Base-by-base conservation (phyloP, 2,797 vertebrate species). In the Triplophysa yarkandensis region DNA sequence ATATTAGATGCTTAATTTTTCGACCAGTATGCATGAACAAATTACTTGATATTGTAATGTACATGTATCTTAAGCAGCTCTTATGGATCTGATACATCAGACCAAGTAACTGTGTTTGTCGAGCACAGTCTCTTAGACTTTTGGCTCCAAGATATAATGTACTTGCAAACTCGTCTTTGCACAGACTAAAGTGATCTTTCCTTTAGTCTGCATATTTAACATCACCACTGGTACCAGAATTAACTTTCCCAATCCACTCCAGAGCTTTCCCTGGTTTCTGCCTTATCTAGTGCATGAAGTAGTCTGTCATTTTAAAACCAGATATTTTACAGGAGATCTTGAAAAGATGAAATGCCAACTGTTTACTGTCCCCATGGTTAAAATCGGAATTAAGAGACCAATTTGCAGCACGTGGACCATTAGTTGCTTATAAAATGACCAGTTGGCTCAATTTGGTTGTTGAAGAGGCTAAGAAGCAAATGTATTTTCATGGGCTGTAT, bases 261-360 rank as follows among this genome's bases (percentile, higher is more conserved):
- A 81, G 68, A 14, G 34, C 27, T 75, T 75, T 67, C 6, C 74
- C 74, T 28, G 44, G 44, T n/a, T 74, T 60, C 60, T 84, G 78
- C 5, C 68, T 67, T 0, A 83, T 74, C 84, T 84, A 84, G 74
- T 4, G 2, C 55, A 83, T 81, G 0, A 0, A 0, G 4, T 21
- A 36, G 10, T 1, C 0, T 4, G 0, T 46, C 61, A 87, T 84
- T 39, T 28, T 32, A 73, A 83, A 85, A 2, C 83, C 83, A 79
- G 82, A 81, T 67, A 28, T 81, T 21, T 44, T 55, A 34, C 84
- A 87, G 60, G 79, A 85, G 5, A 87, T 68, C 70, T 70, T 87
- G n/a, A n/a, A n/a, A n/a, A n/a, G n/a, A n/a, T n/a, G n/a, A n/a
- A n/a, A n/a, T n/a, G n/a, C n/a, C n/a, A n/a, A 81, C 65, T 61